A percentile compares a stretch with the other conserved stretches of the same genome.
Evolutionary conservation across 1,140 invertebrate genomes (phyloP).

Genomic region (Mesaphorura yosii): DNA sequence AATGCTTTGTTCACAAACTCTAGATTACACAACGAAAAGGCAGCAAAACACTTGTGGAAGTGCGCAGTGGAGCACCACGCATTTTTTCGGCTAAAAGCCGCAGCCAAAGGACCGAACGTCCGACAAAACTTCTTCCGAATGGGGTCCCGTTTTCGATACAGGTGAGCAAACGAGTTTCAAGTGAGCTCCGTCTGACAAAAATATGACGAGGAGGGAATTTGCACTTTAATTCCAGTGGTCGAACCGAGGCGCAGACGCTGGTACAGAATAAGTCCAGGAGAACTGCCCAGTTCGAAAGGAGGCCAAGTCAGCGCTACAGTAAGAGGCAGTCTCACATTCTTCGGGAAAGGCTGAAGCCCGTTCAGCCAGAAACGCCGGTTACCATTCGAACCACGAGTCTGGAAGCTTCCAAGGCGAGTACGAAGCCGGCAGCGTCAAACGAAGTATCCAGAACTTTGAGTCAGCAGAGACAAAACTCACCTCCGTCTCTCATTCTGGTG

Average conservation of each 20-base stretch:
- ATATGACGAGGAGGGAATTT: too few species aligned
- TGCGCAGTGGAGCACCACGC: conserved; percentile 98
- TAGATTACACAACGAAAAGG: conserved; percentile 85
- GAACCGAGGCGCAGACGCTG: conserved; percentile 93
- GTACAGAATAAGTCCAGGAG: conserved; percentile 72
- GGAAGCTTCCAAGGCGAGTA: background rate
- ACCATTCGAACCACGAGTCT: background rate
- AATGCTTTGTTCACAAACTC: conserved; percentile 32
- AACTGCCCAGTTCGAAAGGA: conserved; percentile 86
- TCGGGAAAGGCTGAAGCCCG: conserved; percentile 58
- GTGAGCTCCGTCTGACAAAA: too few species aligned
- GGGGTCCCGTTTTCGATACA: conserved; percentile 91
- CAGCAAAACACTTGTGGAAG: conserved; percentile 98
- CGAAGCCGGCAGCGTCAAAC: background rate
- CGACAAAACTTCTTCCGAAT: conserved; percentile 93
- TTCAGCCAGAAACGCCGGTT: conserved; percentile 33
- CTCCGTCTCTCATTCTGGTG: too few species aligned
- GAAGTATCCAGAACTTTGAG: conserved; percentile 20
- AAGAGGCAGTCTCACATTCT: conserved; percentile 66
- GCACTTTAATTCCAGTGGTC: conserved; percentile 42
- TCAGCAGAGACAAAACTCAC: too few species aligned
- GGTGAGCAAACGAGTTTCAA: conserved; percentile 44
- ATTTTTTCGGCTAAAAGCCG: conserved; percentile 87
- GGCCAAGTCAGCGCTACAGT: conserved; percentile 91
- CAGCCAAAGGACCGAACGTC: conserved; percentile 74